Percentiles rank a stretch among this genome's conserved stretches.
Conservation (phyloP, 2,888 invertebrate genomes). For the Phorcus lineatus region DNA sequence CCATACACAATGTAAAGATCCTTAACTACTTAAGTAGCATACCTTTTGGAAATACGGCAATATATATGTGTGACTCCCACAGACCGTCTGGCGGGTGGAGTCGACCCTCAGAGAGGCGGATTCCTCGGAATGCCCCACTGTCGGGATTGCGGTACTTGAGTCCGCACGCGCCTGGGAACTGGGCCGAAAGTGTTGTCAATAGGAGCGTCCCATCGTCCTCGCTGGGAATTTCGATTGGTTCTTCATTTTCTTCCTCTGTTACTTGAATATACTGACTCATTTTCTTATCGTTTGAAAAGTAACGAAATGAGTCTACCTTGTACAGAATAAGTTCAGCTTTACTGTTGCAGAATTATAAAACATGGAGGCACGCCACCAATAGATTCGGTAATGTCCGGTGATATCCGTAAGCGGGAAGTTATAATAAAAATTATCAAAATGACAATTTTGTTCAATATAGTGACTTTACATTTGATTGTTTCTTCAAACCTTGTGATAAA, state of each 20-base stretch:
- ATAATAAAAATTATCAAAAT: no score
- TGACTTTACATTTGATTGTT: no score
- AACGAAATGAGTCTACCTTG: background rate
- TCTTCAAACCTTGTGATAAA: no score
- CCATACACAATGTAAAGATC: no score
- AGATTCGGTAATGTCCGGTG: background rate
- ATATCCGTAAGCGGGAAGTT: background rate
- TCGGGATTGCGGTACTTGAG: slow-evolving; percentile 96
- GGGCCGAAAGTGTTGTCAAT: slow-evolving; percentile 93
- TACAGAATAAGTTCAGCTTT: background rate
- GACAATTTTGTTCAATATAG: no score
- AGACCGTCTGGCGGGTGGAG: slow-evolving; percentile 93
- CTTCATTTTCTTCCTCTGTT: slow-evolving; percentile 93
- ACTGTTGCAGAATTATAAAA: background rate
- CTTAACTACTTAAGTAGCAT: no score
- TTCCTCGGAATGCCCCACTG: slow-evolving; percentile 70
- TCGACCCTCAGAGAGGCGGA: slow-evolving; percentile 90
- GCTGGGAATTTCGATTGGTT: slow-evolving; percentile 95
- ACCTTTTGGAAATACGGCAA: slow-evolving; percentile 81
- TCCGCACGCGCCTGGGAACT: slow-evolving; percentile 98
- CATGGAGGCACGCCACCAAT: background rate
- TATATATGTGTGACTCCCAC: slow-evolving; percentile 85
- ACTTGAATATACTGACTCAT: slow-evolving; percentile 86
- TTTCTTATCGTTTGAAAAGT: background rate
- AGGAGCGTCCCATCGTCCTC: slow-evolving; percentile 94